Evolutionary conservation across 2,888 invertebrate genomes (phyloP).

Genomic region (Latrodectus hesperus): DNA sequence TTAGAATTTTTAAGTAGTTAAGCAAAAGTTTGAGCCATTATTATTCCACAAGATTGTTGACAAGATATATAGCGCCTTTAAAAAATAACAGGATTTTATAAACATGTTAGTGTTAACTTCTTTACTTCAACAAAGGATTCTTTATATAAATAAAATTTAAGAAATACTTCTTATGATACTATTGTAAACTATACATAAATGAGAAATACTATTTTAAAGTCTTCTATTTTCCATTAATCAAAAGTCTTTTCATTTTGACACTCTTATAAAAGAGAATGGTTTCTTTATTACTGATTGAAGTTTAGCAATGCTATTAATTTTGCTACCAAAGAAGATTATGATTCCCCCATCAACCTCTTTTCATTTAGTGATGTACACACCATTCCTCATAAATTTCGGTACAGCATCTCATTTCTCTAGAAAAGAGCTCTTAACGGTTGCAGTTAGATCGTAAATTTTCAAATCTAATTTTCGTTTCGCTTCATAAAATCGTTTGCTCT

Average conservation of each 20-base stretch:
- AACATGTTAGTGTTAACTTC: too few species aligned
- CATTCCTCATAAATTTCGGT: constrained; percentile 42
- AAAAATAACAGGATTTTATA: too few species aligned
- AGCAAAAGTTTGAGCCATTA: too few species aligned
- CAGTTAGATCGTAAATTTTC: constrained; percentile 44
- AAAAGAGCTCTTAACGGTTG: constrained; percentile 50
- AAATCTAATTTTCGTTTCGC: constrained; percentile 61
- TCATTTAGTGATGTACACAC: constrained; percentile 18
- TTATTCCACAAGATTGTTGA: too few species aligned
- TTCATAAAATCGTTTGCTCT: constrained; percentile 52
- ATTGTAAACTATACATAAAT: not conserved
- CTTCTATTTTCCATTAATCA: constrained; percentile 31
- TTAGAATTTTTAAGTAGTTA: too few species aligned
- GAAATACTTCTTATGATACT: too few species aligned
- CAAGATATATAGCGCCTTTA: too few species aligned
- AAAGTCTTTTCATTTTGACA: constrained; percentile 22
- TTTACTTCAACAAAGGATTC: too few species aligned
- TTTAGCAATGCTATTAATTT: constrained; percentile 42
- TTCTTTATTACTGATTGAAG: constrained; percentile 28
- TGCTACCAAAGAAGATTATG: constrained; percentile 15
- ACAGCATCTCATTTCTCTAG: constrained; percentile 41
- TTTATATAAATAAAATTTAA: too few species aligned
- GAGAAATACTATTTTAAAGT: not conserved
- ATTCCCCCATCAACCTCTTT: not conserved
- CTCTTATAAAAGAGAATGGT: constrained; percentile 11